Percentiles rank a stretch among this genome's conserved stretches.
phyloP scores from a whole-genome alignment of 64 coral and sea anemone genomes.

The Porites australiensis region DNA sequence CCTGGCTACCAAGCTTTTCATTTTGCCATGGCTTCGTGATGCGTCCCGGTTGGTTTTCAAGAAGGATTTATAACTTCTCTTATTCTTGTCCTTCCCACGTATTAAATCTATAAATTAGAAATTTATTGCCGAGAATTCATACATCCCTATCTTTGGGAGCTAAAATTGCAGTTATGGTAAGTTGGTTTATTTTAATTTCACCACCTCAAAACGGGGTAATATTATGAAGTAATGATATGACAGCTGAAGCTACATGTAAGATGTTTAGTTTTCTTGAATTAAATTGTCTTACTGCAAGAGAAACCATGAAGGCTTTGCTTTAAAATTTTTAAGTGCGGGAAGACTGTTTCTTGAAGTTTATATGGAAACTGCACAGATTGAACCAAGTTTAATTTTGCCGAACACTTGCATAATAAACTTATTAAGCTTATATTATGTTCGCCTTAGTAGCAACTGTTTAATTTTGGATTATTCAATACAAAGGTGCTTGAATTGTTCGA shows the following conservation, averaged over 20 bases:
- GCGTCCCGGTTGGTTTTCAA: constrained; percentile 4
- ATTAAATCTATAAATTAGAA: neutral
- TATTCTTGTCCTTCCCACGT: neutral
- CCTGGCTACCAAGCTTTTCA: neutral
- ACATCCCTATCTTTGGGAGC: neutral
- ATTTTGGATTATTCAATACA: too few species aligned
- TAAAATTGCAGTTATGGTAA: constrained; percentile 15
- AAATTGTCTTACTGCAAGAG: too few species aligned
- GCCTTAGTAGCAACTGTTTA: too few species aligned
- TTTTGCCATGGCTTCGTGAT: constrained; percentile 36
- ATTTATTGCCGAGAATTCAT: neutral
- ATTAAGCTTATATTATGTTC: too few species aligned
- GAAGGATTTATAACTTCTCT: neutral
- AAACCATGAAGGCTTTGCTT: too few species aligned
- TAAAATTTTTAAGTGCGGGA: too few species aligned
- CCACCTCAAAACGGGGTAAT: neutral
- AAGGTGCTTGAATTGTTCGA: too few species aligned
- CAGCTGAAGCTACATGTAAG: neutral
- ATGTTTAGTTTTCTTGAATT: neutral
- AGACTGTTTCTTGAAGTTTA: too few species aligned
- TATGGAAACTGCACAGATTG: too few species aligned
- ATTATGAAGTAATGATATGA: neutral
- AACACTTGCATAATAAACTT: too few species aligned
- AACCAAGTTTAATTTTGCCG: too few species aligned
- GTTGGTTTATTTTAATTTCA: neutral